Evolutionary conservation across 2,888 invertebrate genomes (phyloP).

Genomic region (Pomacea canaliculata): DNA sequence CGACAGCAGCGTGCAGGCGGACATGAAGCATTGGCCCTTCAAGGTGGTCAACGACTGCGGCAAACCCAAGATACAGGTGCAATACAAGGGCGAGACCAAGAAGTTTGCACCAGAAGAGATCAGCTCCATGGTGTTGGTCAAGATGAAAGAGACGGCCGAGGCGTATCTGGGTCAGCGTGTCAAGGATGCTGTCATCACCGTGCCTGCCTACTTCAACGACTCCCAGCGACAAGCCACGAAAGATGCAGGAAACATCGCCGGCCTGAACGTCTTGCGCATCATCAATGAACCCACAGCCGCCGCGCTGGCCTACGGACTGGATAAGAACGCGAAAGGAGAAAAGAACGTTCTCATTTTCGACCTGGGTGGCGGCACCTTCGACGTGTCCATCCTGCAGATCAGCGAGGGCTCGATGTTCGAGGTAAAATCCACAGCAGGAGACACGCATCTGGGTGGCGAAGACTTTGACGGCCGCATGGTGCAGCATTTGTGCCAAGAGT

Average conservation of each 20-base stretch:
- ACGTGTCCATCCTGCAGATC: conserved; percentile 71
- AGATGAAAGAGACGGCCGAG: conserved; percentile 80
- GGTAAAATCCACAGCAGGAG: conserved; percentile 83
- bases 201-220: conserved; percentile 68
- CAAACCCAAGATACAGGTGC: conserved; percentile 59
- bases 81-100: conserved; percentile 83
- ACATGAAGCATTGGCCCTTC: conserved; percentile 61
- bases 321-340: conserved; percentile 69
- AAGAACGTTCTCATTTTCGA: conserved; percentile 75
- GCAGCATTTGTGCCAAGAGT: conserved; percentile 83
- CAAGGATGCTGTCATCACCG: conserved; percentile 64
- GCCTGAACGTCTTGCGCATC: conserved; percentile 70
- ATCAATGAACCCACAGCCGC: conserved; percentile 76
- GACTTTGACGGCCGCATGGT: conserved; percentile 85
- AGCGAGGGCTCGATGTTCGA: conserved; percentile 78
- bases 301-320: conserved; percentile 71
- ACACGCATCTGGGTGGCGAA: conserved; percentile 83
- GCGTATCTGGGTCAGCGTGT: conserved; percentile 75
- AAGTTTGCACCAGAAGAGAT: conserved; percentile 90
- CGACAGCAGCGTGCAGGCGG: conserved; percentile 50
- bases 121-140: conserved; percentile 89
- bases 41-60: conserved; percentile 48
- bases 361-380: conserved; percentile 79
- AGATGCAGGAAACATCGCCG: conserved; percentile 70
- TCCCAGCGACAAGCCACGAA: conserved; percentile 76